phyloP scores from a whole-genome alignment of 92 coral and sea anemone genomes.

The Zoanthus gigantus region DNA sequence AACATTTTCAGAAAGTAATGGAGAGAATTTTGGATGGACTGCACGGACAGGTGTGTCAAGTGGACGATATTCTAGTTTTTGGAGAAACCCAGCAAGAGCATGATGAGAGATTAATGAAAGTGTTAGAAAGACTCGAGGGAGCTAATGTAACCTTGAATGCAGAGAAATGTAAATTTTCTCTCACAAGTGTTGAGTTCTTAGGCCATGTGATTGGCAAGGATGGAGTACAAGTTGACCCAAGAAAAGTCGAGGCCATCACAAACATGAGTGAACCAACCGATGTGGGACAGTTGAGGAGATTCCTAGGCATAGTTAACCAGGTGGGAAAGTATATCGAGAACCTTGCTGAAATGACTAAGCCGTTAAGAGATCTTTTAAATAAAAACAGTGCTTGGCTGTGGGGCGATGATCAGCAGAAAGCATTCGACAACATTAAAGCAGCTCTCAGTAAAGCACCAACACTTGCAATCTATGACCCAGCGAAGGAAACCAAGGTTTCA shows the following conservation, averaged over 20 bases:
- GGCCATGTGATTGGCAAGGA: conserved; percentile 39
- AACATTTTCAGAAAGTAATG: too few species aligned
- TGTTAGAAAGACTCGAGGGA: conserved; percentile 30
- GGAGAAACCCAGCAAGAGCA: conserved; percentile 44
- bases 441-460: background rate
- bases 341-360: background rate
- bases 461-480: background rate
- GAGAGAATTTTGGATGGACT: too few species aligned
- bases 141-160: conserved; percentile 37
- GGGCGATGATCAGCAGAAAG: conserved; percentile 41
- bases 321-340: conserved; percentile 30
- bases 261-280: conserved; percentile 63
- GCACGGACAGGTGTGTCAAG: too few species aligned
- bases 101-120: conserved; percentile 41
- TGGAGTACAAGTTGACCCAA: conserved; percentile 37
- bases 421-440: conserved; percentile 59
- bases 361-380: conserved; percentile 64
- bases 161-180: conserved; percentile 31
- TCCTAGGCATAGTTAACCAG: background rate
- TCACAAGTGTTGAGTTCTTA: conserved; percentile 30
- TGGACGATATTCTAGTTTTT: conserved; percentile 70
- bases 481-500: background rate
- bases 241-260: conserved; percentile 46
- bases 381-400: conserved; percentile 23
- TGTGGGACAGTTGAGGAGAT: conserved; percentile 52